These are phyloP conservation scores for Elmis aenea DNA, from an alignment of 2,888 invertebrate genomes.

Conservation along the genomic window DNA sequence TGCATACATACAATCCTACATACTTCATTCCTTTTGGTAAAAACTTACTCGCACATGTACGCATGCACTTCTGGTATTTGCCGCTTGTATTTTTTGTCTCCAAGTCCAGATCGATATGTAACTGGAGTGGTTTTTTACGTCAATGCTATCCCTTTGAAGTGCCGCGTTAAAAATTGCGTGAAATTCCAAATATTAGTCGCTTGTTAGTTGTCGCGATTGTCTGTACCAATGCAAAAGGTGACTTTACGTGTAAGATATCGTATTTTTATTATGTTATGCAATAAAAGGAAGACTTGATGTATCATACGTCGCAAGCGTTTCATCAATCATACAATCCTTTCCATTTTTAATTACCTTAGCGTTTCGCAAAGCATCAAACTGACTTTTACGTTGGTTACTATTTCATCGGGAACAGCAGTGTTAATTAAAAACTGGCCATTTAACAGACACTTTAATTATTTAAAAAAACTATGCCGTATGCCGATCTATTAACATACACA, in stretches of 20 bases:
- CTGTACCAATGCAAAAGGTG: constrained; percentile 14
- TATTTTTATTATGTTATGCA: constrained; percentile 8
- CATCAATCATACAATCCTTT: too few species aligned
- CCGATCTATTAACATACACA: too few species aligned
- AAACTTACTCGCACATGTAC: constrained; percentile 40
- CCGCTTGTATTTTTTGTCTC: constrained; percentile 34
- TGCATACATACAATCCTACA: constrained; percentile 30
- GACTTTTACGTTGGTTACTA: too few species aligned
- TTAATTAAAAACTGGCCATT: too few species aligned
- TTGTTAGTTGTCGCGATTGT: constrained; percentile 42
- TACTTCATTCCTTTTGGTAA: constrained; percentile 40
- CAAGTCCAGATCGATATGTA: constrained; percentile 44
- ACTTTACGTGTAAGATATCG: constrained; percentile 10
- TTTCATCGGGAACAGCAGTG: too few species aligned
- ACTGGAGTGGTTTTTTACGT: constrained; percentile 44
- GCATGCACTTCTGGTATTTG: constrained; percentile 43
- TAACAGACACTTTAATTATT: too few species aligned
- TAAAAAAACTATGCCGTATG: too few species aligned
- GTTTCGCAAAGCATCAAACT: too few species aligned
- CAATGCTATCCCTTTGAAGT: constrained; percentile 41
- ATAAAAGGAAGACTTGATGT: constrained; percentile 8
- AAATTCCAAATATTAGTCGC: constrained; percentile 49
- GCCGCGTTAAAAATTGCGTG: constrained; percentile 49
- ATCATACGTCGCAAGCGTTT: too few species aligned
- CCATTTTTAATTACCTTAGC: too few species aligned